Conservation (phyloP, 2,797 vertebrate species). For the Karalla daura region DNA sequence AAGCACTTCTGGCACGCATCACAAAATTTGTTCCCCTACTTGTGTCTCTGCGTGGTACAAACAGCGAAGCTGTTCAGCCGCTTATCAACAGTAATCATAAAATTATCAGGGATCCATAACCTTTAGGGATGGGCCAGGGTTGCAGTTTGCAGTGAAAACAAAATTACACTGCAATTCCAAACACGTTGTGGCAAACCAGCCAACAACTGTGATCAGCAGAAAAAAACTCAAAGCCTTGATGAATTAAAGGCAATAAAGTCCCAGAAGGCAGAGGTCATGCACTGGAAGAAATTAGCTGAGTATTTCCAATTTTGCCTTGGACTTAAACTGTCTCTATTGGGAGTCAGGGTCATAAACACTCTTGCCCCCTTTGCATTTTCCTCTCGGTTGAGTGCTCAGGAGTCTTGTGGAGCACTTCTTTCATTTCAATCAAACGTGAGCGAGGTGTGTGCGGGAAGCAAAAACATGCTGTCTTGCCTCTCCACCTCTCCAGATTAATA, state of each 20-base stretch:
- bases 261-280: constrained; percentile 44
- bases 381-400: constrained; percentile 47
- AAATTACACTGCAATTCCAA: constrained; percentile 13
- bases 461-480: constrained; percentile 26
- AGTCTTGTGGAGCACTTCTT: constrained; percentile 57
- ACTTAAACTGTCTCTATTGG: constrained; percentile 40
- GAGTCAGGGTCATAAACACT: constrained; percentile 43
- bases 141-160: constrained; percentile 32
- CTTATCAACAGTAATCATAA: constrained; percentile 18
- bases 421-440: constrained; percentile 63
- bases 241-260: constrained; percentile 60
- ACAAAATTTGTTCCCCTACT: constrained; percentile 6
- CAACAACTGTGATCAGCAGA: constrained; percentile 25
- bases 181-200: neutral
- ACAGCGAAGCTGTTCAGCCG: neutral
- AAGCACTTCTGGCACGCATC: neutral
- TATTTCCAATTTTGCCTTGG: constrained; percentile 69
- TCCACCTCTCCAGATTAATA: constrained; percentile 31
- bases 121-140: constrained; percentile 29
- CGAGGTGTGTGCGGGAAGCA: constrained; percentile 31
- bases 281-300: constrained; percentile 56
- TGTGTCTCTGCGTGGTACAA: neutral
- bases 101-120: constrained; percentile 27
- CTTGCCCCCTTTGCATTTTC: constrained; percentile 29
- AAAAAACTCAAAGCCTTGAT: constrained; percentile 49